Evolutionary conservation across 2,797 vertebrate genomes (phyloP).

Genomic region (Podarcis lilfordi): DNA sequence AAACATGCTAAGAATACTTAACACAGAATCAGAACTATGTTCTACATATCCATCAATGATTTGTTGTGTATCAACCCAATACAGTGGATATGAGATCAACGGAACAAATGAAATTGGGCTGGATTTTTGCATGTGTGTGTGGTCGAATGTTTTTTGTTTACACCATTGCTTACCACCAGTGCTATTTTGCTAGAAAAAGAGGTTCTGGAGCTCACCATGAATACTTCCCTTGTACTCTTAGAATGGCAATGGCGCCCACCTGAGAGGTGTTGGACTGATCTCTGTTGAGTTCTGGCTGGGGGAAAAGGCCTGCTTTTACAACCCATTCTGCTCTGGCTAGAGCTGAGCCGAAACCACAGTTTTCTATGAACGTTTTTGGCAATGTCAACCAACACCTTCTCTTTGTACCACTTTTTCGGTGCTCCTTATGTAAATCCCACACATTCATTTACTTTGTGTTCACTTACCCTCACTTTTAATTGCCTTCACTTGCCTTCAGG

Average conservation of each 20-base stretch:
- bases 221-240: too few relatives aligned
- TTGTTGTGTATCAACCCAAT: not conserved
- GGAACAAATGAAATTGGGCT: not conserved
- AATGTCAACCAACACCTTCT: not conserved
- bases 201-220: too few relatives aligned
- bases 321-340: not conserved
- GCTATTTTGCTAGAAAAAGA: not conserved
- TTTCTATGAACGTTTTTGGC: not conserved
- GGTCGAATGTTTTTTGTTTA: constrained; percentile 1
- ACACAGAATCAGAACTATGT: not conserved
- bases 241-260: too few relatives aligned
- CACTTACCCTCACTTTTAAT: not conserved
- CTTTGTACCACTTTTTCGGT: not conserved
- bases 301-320: not conserved
- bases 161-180: not conserved
- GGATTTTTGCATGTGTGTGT: not conserved
- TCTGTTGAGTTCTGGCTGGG: too few relatives aligned
- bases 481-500: not conserved
- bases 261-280: too few relatives aligned
- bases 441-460: not conserved
- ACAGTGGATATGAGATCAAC: constrained; percentile 4
- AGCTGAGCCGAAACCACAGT: not conserved
- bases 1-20: constrained; percentile 2
- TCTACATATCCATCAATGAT: not conserved
- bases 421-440: not conserved